These are phyloP conservation scores for Electrophaes corylata DNA, from an alignment of 2,888 invertebrate species.

Conservation along the genomic window DNA sequence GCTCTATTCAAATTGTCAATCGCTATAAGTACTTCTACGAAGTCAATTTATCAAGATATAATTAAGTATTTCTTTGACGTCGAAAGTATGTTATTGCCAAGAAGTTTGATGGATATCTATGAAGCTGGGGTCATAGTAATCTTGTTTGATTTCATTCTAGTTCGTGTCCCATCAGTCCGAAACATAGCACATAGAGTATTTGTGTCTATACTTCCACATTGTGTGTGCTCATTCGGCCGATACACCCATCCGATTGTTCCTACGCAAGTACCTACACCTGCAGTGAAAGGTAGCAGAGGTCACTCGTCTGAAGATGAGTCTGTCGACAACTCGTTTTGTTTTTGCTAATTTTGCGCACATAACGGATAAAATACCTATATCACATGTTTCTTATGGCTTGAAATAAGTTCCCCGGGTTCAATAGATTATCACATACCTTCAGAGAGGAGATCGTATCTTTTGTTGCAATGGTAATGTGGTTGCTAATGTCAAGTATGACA, in stretches of 20 bases:
- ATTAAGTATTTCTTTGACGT: background rate
- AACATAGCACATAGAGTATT: conserved; percentile 16
- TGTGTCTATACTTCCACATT: conserved; percentile 31
- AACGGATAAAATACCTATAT: too few relatives aligned
- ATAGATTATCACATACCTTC: too few relatives aligned
- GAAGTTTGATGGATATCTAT: background rate
- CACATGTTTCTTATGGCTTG: too few relatives aligned
- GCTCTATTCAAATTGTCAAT: conserved; percentile 8
- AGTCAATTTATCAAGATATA: too few relatives aligned
- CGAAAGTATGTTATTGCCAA: background rate
- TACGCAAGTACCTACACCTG: conserved; percentile 25
- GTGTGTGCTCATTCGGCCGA: conserved; percentile 42
- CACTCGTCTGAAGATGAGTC: conserved; percentile 36
- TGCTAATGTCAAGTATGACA: too few relatives aligned
- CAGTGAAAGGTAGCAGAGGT: conserved; percentile 44
- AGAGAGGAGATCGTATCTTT: too few relatives aligned
- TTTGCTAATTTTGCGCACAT: conserved; percentile 16
- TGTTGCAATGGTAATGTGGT: too few relatives aligned
- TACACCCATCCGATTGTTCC: conserved; percentile 31
- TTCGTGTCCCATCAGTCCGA: conserved; percentile 5
- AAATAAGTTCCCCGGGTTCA: too few relatives aligned
- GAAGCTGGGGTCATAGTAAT: background rate
- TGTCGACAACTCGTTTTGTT: conserved; percentile 12
- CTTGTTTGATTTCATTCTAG: background rate
- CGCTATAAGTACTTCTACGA: conserved; percentile 2